Evolutionary conservation across 2,113 vertebrate genomes (phyloP).

Genomic region (Bos taurus): DNA sequence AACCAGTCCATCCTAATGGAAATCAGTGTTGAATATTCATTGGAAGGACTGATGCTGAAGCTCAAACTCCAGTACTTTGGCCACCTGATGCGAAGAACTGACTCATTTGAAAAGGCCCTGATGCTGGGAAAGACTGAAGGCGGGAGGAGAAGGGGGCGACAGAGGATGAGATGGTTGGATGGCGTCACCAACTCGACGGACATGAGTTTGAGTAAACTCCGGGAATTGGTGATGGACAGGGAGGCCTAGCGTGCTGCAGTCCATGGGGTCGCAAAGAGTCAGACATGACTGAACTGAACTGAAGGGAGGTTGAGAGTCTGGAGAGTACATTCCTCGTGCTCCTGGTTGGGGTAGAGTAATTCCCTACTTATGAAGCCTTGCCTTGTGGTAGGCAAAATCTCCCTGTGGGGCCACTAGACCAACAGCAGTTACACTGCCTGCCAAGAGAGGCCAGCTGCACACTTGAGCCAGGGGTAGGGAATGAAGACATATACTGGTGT

Average conservation of each 20-base stretch:
- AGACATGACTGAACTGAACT: background rate
- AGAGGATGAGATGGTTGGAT: background rate
- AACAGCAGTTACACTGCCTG: background rate
- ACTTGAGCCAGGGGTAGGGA: background rate
- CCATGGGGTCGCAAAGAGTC: background rate
- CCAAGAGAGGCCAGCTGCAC: background rate
- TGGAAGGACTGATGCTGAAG: background rate
- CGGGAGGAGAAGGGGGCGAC: background rate
- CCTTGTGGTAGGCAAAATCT: background rate
- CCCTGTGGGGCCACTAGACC: background rate
- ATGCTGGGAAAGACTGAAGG: background rate
- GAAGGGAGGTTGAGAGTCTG: background rate
- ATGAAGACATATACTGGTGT: background rate
- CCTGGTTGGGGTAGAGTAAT: background rate
- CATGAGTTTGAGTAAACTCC: background rate
- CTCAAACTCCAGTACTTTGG: background rate
- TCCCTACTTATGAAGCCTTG: background rate
- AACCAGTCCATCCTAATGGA: background rate
- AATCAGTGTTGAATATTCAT: background rate
- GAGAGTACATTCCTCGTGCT: background rate
- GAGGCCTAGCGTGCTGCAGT: background rate
- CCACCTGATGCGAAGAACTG: background rate
- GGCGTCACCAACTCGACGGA: background rate
- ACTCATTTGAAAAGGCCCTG: no score
- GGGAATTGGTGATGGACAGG: background rate